Evolutionary conservation across 2,888 invertebrate genomes (phyloP), one percentile per base, ranked within the genome.

Genomic region (Eupithecia dodoneata): DNA sequence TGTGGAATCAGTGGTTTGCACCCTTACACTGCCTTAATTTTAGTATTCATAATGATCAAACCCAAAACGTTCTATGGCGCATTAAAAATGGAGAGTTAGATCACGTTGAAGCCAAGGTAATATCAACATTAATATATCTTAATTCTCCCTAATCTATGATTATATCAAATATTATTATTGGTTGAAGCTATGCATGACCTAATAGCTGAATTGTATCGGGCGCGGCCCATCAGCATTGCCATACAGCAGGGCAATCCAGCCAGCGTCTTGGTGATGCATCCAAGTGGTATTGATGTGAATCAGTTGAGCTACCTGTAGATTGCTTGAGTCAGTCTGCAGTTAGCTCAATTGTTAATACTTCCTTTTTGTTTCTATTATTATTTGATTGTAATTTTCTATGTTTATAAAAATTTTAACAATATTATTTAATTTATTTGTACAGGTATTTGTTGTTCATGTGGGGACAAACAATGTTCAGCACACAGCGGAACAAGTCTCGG

Each of bases 11-110:
- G 86, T 96, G 97, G 94, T 98, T 98, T 96, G 98, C 97, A 76
- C 99, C 98, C 2, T 95, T 99, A 89, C 99, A 99, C 92, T 97
- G 98, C 89, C 96, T 99, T 84, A 99, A 99, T 92, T 98, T 98
- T 93, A 98, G 98, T 85, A 98, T 99, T 87, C 97, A 98, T 83
- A 97, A 97, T 81, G 99, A 99, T 92, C 96, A 97, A 89, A 98
- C 98, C 59, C 97, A 99, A 90, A 97, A 99, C 95, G 97, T 99
- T 15, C 94, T 99, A 63, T 99, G 99, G 99, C 96, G 99, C 85
- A 96, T 99, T 70, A 96, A 96, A 87, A 98, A 99, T 94, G 99
- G 98, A 73, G 98, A 98, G 93, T 93, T 99, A 85, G 98, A 99
- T 89, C 96, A 97, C 94, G 97, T 98, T 81, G 97, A 97, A 89